phyloP scores from a whole-genome alignment of 1,140 invertebrate genomes.

The Limonius californicus region DNA sequence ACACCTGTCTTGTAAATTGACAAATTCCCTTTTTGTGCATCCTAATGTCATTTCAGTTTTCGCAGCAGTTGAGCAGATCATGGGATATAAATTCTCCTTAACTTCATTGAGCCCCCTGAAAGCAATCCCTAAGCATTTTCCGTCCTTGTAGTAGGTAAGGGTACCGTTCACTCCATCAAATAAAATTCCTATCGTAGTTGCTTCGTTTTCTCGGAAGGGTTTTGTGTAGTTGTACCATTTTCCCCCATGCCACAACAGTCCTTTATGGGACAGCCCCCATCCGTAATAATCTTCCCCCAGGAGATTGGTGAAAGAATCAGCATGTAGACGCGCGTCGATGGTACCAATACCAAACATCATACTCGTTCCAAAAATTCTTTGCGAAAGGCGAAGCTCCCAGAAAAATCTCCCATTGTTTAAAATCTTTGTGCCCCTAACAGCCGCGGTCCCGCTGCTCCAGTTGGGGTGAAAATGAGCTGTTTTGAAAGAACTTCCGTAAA shows the following conservation, averaged over 20 bases:
- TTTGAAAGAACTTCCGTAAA: conserved; percentile 52
- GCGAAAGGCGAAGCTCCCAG: conserved; percentile 65
- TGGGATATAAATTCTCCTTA: conserved; percentile 64
- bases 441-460: conserved; percentile 73
- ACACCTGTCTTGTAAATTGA: conserved; percentile 64
- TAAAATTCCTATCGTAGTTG: conserved; percentile 62
- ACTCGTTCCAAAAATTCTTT: conserved; percentile 69
- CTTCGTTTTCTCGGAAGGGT: conserved; percentile 66
- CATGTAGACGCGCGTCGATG: conserved; percentile 57
- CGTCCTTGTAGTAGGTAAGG: conserved; percentile 71
- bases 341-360: conserved; percentile 77
- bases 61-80: conserved; percentile 69
- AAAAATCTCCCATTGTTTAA: conserved; percentile 64
- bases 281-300: conserved; percentile 66
- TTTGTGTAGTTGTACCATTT: conserved; percentile 59
- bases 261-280: conserved; percentile 74
- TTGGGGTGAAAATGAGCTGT: conserved; percentile 68
- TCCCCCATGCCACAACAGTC: conserved; percentile 66
- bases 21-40: conserved; percentile 56
- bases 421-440: conserved; percentile 59
- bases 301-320: conserved; percentile 64
- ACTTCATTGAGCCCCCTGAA: conserved; percentile 55
- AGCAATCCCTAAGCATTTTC: conserved; percentile 58
- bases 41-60: conserved; percentile 69
- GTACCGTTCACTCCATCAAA: conserved; percentile 68